These are phyloP conservation scores for Corbicula japonica DNA, from an alignment of 2,888 invertebrate genomes.

Conservation along the genomic window DNA sequence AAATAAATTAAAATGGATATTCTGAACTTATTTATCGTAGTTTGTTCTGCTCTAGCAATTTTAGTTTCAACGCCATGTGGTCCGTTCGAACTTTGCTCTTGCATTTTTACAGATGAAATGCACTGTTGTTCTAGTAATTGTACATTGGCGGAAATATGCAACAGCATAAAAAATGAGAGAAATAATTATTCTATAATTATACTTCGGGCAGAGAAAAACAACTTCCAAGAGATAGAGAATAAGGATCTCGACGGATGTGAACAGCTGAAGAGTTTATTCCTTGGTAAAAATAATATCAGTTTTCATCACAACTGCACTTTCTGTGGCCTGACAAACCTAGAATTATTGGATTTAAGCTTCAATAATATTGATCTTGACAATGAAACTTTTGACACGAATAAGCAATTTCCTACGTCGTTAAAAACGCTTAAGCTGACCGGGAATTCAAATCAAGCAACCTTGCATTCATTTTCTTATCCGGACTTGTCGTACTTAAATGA, in stretches of 20 bases:
- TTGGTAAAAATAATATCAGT: constrained; percentile 2
- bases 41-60: too few relatives aligned
- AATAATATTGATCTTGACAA: not conserved
- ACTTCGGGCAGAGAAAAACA: not conserved
- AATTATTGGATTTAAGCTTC: not conserved
- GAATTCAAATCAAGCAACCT: not conserved
- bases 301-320: not conserved
- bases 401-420: not conserved
- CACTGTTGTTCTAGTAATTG: not conserved
- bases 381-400: too few relatives aligned
- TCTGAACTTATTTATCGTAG: too few relatives aligned
- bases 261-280: not conserved
- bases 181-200: not conserved
- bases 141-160: not conserved
- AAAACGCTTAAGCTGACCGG: constrained; percentile 4
- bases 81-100: not conserved
- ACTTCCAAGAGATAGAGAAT: not conserved
- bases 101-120: not conserved
- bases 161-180: not conserved
- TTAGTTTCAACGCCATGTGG: constrained; percentile 5
- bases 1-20: too few relatives aligned
- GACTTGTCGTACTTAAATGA: not conserved
- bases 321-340: not conserved
- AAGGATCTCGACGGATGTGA: constrained; percentile 8
- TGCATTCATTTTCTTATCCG: too few relatives aligned